Base-by-base conservation (phyloP, 2,797 vertebrate species). In the Siniperca scherzeri region DNA sequence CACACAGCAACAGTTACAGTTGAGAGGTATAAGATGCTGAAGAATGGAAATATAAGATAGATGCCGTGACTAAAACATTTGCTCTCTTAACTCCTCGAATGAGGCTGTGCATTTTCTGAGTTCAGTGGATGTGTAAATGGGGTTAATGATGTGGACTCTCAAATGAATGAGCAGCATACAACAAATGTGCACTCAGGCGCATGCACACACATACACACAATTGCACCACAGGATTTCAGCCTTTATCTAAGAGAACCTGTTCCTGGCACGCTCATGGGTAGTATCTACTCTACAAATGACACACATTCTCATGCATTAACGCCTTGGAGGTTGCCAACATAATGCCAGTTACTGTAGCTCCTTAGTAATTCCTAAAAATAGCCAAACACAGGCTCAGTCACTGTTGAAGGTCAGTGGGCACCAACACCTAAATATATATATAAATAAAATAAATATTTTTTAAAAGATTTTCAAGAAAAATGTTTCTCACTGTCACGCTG, bases 141-240 rank as follows among this genome's bases (percentile, higher is more conserved):
- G 81, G 86, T 92, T 89, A 92, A 91, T 88, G 86, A 90, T 88
- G 86, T 91, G 84, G 65, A 86, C 84, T 86, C 69, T 74, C 84
- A 89, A 89, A 78, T 87, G 82, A 90, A 90, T 83, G 86, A 91
- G 84, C 85, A 88, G 61, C 25, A 17, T 81, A 66, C 65, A 85
- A 80, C 84, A 82, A 85, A 88, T 86, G 87, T 55, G 88, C 83
- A 85, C 44, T 69, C 66, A 19, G 16, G 8, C 19, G 11, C 53
- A 83, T 46, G 72, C 71, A 67, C 75, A 89, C 82, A 64, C 33
- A 19, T 67, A 59, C 61, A 80, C 30, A 65, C 61, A 81, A n/a
- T 60, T 68, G 48, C 55, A 66, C 42, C 36, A 78, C 74, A 83
- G 64, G 40, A 85, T 89, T 82, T 85, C 78, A 78, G 77, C 42